phyloP scores from a whole-genome alignment of 1,140 invertebrate genomes.

The Helicoverpa armigera region DNA sequence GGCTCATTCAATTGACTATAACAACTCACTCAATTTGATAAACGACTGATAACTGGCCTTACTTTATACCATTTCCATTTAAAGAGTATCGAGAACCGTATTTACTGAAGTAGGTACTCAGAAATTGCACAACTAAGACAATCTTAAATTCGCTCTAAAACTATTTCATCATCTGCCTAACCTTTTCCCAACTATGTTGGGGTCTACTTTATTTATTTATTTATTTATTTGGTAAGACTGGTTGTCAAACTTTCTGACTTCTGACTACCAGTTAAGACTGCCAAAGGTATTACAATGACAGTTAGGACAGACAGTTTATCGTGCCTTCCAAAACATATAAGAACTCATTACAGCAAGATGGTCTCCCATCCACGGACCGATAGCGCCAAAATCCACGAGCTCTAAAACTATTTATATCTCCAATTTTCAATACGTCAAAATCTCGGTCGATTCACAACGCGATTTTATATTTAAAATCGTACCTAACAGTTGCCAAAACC shows the following conservation, averaged over 20 bases:
- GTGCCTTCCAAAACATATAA: no score
- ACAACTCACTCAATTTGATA: conserved; percentile 22
- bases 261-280: no score
- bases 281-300: no score
- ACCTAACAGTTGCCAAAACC: conserved; percentile 62
- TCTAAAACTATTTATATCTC: conserved; percentile 53
- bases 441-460: conserved; percentile 55
- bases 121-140: conserved; percentile 24
- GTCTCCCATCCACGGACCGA: no score
- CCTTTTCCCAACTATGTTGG: no score
- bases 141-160: conserved; percentile 5
- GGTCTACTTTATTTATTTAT: no score
- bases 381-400: no score
- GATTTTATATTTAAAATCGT: conserved; percentile 64
- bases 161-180: no score
- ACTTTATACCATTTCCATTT: conserved; percentile 21
- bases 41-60: conserved; percentile 7
- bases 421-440: conserved; percentile 51
- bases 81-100: not conserved
- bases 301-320: no score
- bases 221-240: no score
- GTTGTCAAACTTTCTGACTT: no score
- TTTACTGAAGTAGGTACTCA: not conserved
- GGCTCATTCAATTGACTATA: conserved; percentile 15
- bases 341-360: no score